phyloP scores from a whole-genome alignment of 2,113 vertebrate species.

The Myodes glareolus region DNA sequence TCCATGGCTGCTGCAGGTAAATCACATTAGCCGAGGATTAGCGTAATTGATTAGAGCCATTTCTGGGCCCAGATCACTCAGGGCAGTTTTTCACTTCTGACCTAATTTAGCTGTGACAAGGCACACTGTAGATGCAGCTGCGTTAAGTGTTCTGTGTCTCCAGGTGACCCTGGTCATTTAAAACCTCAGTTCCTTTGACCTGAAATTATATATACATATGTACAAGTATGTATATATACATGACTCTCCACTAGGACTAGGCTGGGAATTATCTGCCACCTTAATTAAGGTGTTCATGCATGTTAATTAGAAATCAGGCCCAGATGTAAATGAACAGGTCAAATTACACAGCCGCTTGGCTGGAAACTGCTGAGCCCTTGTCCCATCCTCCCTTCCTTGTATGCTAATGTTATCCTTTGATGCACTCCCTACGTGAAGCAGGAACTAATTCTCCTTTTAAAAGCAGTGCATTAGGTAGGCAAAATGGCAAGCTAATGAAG shows the following conservation, averaged over 20 bases:
- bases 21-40: conserved; percentile 55
- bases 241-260: not conserved
- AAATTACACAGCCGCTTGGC: not conserved
- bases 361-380: not conserved
- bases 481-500: conserved; percentile 57
- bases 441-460: conserved; percentile 44
- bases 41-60: conserved; percentile 44
- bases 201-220: conserved; percentile 1
- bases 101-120: conserved; percentile 58
- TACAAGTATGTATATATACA: not conserved
- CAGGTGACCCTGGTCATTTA: not conserved
- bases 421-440: conserved; percentile 43
- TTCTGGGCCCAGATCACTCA: conserved; percentile 19
- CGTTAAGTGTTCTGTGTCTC: not conserved
- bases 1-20: conserved; percentile 33
- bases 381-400: not conserved
- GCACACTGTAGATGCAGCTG: not conserved
- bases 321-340: not conserved
- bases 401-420: conserved; percentile 46
- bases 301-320: conserved; percentile 17
- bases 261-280: not conserved
- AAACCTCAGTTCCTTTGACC: not conserved
- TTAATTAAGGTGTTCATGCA: conserved; percentile 51
- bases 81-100: conserved; percentile 57
- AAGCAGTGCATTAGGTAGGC: conserved; percentile 39